These are phyloP conservation scores for Macaca nemestrina DNA, from an alignment of 2,113 vertebrate genomes.

Conservation along the genomic window DNA sequence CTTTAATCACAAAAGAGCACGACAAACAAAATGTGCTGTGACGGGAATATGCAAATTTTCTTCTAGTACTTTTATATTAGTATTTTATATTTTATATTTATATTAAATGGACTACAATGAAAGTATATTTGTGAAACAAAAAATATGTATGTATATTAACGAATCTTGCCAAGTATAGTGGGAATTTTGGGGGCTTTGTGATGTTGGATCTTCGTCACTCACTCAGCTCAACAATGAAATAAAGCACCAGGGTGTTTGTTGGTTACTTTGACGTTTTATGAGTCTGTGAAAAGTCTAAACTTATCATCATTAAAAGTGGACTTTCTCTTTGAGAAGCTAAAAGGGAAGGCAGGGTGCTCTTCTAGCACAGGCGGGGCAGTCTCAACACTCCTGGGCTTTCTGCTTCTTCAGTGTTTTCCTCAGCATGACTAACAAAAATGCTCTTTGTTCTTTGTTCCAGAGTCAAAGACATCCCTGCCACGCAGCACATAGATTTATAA, in stretches of 20 bases:
- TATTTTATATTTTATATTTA: too few relatives aligned
- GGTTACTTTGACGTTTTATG: background rate
- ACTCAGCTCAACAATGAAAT: background rate
- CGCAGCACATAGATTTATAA: conserved; percentile 80
- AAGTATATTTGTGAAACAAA: background rate
- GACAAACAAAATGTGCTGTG: background rate
- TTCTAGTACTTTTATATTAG: background rate
- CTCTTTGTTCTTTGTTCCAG: conserved; percentile 81
- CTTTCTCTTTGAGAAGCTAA: background rate
- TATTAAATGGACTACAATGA: background rate
- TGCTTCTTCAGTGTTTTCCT: conserved; percentile 24
- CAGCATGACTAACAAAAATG: conserved; percentile 71
- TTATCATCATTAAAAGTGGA: background rate
- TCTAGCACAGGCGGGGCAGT: accelerated
- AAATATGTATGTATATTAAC: background rate
- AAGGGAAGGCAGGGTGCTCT: background rate
- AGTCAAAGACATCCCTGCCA: conserved; percentile 80
- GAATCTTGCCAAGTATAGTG: background rate
- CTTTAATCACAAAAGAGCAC: background rate
- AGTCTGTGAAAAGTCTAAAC: background rate
- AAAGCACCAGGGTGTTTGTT: background rate
- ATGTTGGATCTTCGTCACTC: background rate
- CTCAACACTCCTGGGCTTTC: background rate
- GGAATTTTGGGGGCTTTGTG: background rate
- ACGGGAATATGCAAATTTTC: background rate